Conservation (phyloP, 2,888 invertebrate species). For the Diarsia dahlii region DNA sequence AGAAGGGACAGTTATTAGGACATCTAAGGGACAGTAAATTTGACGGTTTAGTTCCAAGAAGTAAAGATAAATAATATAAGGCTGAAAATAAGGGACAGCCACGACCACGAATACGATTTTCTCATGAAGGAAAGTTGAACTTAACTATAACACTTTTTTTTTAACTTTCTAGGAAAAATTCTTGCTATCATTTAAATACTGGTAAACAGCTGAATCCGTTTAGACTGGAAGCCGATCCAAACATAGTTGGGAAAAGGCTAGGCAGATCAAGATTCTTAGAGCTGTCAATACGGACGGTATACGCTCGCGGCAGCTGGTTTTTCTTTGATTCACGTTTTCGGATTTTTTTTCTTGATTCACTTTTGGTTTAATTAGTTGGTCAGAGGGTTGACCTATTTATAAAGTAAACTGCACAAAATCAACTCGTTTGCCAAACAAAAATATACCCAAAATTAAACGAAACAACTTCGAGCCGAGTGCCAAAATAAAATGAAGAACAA, state of each 20-base stretch:
- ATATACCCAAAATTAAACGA: not conserved
- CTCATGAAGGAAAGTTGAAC: not conserved
- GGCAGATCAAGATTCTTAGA: too few relatives aligned
- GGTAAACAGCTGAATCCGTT: too few relatives aligned
- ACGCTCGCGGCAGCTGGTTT: not conserved
- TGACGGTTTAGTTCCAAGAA: not conserved
- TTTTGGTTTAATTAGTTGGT: not conserved
- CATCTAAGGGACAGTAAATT: not conserved
- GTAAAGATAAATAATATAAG: not conserved
- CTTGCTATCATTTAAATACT: too few relatives aligned
- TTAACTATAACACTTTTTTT: not conserved
- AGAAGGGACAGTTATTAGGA: not conserved
- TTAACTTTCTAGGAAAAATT: too few relatives aligned
- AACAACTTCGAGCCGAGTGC: not conserved
- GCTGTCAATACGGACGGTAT: too few relatives aligned
- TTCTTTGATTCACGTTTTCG: not conserved
- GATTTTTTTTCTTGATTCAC: not conserved
- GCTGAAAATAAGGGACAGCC: not conserved
- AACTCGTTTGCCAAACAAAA: not conserved
- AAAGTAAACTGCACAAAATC: not conserved
- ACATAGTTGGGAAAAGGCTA: too few relatives aligned
- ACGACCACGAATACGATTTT: too few relatives aligned
- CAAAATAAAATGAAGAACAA: constrained; percentile 27
- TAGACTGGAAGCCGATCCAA: too few relatives aligned
- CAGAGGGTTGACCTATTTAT: not conserved